These are phyloP conservation scores for Odobenus rosmarus DNA, from an alignment of 2,113 vertebrate species.

Conservation along the genomic window DNA sequence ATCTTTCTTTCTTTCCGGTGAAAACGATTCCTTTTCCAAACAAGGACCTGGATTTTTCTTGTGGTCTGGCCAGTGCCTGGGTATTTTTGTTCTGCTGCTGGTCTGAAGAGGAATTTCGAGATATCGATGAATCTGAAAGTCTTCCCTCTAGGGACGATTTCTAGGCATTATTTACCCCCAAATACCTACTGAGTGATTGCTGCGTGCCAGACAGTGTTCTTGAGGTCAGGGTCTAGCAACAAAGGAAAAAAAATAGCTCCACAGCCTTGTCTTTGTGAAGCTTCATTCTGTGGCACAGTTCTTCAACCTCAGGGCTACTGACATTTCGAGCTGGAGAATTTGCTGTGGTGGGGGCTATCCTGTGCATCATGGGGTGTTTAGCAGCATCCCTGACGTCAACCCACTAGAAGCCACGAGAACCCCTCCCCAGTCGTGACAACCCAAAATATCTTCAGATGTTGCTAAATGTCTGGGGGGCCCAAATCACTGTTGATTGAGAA, in stretches of 20 bases:
- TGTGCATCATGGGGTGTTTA: accelerated
- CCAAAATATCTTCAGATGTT: not conserved
- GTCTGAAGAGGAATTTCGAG: not conserved
- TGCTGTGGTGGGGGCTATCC: too few species aligned
- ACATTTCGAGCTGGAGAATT: not conserved
- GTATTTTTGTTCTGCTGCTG: not conserved
- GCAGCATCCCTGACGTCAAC: not conserved
- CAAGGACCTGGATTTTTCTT: conserved; percentile 74
- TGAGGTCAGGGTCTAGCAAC: not conserved
- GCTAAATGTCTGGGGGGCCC: not conserved
- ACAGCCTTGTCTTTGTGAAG: too few species aligned
- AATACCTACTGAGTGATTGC: not conserved
- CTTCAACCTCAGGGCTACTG: accelerated
- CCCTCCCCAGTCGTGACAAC: not conserved
- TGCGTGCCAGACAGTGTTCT: not conserved
- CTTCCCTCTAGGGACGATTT: not conserved
- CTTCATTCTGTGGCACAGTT: accelerated
- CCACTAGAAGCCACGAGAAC: not conserved
- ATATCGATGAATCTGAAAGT: not conserved
- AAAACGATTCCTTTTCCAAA: conserved; percentile 81
- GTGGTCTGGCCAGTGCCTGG: not conserved
- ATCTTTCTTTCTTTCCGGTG: conserved; percentile 83
- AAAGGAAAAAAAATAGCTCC: too few species aligned
- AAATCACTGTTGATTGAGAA: not conserved
- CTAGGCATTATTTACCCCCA: not conserved